Percentiles rank a stretch among this genome's conserved stretches.
These are phyloP conservation scores for Phyllostomus discolor DNA, from an alignment of 2,113 vertebrate genomes.

Conservation along the genomic window DNA sequence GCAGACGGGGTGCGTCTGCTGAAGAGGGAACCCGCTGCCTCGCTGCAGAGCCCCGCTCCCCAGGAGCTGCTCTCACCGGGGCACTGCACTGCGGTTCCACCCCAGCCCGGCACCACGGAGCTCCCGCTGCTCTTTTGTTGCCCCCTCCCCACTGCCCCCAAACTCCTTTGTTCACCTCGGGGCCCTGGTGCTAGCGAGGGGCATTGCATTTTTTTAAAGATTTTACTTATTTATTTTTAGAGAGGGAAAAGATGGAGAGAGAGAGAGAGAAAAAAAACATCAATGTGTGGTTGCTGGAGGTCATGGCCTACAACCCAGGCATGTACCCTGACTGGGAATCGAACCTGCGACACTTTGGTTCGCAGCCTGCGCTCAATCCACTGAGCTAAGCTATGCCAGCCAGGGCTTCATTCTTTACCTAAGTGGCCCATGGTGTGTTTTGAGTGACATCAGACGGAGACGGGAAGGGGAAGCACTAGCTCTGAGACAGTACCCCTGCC, in stretches of 20 bases:
- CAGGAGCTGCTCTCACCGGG: too few relatives aligned
- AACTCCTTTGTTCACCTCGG: neutral
- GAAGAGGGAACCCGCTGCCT: neutral
- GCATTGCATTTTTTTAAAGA: neutral
- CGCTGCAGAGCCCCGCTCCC: neutral
- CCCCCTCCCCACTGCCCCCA: neutral
- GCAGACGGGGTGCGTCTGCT: rapidly evolving
- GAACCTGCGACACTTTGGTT: too few relatives aligned
- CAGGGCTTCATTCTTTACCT: neutral
- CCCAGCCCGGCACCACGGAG: neutral
- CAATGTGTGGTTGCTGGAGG: too few relatives aligned
- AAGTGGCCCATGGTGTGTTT: neutral
- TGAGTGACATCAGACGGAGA: neutral
- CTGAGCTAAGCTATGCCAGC: too few relatives aligned
- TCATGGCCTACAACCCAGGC: too few relatives aligned
- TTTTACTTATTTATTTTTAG: too few relatives aligned
- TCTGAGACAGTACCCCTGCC: neutral
- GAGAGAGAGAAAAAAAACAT: too few relatives aligned
- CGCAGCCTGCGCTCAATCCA: too few relatives aligned
- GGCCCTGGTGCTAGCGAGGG: neutral
- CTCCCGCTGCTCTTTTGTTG: neutral
- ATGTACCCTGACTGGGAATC: too few relatives aligned
- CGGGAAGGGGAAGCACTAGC: neutral
- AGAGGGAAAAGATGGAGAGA: too few relatives aligned
- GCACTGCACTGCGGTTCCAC: neutral